A percentile compares a stretch with the other conserved stretches of the same genome.
These are phyloP conservation scores for Cygnus buccinator DNA, from an alignment of 2,113 vertebrate genomes.

Conservation along the genomic window DNA sequence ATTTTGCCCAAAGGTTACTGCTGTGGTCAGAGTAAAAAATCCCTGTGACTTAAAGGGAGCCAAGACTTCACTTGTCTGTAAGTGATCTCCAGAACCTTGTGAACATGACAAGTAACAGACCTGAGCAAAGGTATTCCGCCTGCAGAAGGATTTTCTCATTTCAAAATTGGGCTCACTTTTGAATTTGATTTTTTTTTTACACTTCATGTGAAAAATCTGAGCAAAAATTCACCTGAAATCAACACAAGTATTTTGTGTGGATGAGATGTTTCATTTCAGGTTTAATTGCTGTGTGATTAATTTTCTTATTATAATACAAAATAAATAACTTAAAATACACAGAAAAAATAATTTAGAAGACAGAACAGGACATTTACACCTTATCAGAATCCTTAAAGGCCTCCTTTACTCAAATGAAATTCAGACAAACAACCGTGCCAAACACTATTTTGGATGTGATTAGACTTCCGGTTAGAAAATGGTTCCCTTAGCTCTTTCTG, in stretches of 20 bases:
- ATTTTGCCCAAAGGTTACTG: background rate
- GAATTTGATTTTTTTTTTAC: background rate
- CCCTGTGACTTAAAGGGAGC: too few species aligned
- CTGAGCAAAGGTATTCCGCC: background rate
- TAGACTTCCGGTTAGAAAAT: background rate
- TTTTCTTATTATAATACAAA: background rate
- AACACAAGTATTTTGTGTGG: background rate
- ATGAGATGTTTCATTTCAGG: background rate
- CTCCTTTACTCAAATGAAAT: background rate
- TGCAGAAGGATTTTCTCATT: background rate
- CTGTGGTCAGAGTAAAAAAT: background rate
- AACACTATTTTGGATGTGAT: background rate
- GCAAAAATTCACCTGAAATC: background rate
- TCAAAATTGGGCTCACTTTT: background rate
- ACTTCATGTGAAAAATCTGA: background rate
- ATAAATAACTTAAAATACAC: background rate
- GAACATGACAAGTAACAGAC: background rate
- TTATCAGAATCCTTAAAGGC: background rate
- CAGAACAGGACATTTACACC: background rate
- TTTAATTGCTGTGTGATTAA: background rate
- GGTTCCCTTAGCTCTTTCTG: background rate
- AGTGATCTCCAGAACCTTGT: background rate
- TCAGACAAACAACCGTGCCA: background rate
- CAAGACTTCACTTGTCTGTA: background rate
- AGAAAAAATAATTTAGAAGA: background rate